Evolutionary conservation across 2,113 vertebrate species (phyloP).

Genomic region (Haemorhous mexicanus): DNA sequence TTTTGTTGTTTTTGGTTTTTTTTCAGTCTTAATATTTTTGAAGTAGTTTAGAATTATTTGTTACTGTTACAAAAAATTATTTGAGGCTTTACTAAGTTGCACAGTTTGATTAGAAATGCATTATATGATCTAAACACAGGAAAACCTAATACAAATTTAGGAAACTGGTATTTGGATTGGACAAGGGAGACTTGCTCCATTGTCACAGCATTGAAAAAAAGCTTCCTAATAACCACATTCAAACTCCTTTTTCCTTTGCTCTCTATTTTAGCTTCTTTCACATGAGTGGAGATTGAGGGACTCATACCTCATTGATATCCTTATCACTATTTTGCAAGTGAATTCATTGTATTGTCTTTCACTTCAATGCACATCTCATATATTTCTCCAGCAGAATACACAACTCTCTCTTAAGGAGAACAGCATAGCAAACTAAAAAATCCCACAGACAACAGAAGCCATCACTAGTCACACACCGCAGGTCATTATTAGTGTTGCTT

Average conservation of each 20-base stretch:
- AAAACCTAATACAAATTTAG: neutral
- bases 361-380: conserved; percentile 12
- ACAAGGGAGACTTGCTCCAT: neutral
- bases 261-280: neutral
- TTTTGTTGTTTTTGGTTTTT: neutral
- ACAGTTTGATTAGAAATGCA: neutral
- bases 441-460: neutral
- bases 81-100: neutral
- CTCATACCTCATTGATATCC: neutral
- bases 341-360: conserved; percentile 50
- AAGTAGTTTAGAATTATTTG: neutral
- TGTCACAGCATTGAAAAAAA: neutral
- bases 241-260: neutral
- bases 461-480: neutral
- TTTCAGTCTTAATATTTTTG: neutral
- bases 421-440: neutral
- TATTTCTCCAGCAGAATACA: conserved; percentile 15
- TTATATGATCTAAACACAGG: neutral
- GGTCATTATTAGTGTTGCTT: conserved; percentile 5
- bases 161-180: neutral
- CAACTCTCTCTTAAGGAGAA: neutral
- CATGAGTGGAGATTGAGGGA: neutral
- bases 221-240: neutral
- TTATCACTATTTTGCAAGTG: neutral
- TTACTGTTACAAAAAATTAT: neutral